These are phyloP conservation scores for Drosophila merina DNA, from an alignment of 2,888 invertebrate genomes.

Conservation along the genomic window DNA sequence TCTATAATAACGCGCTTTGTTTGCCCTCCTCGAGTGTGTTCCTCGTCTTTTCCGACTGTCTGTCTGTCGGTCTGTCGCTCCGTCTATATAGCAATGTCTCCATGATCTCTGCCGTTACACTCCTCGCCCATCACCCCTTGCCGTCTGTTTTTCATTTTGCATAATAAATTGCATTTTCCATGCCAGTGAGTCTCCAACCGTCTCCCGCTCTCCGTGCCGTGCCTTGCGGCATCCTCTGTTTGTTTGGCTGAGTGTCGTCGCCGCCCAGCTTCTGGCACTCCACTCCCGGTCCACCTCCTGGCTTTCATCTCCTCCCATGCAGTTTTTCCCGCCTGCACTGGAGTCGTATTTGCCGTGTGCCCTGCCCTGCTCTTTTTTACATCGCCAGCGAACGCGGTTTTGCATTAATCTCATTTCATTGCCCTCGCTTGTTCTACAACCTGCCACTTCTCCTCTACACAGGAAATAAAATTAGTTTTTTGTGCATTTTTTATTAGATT, in stretches of 20 bases:
- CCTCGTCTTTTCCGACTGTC: constrained; percentile 2
- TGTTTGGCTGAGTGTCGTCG: constrained; percentile 46
- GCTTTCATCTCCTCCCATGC: constrained; percentile 8
- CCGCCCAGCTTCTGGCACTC: constrained; percentile 15
- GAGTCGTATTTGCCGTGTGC: constrained; percentile 64
- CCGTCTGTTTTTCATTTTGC: constrained; percentile 73
- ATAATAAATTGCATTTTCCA: constrained; percentile 82
- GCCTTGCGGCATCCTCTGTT: constrained; percentile 19
- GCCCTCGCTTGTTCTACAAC: constrained; percentile 54
- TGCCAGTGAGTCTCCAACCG: constrained; percentile 59
- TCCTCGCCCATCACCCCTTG: neutral
- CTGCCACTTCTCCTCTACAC: constrained; percentile 17
- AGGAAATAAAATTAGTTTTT: constrained; percentile 3
- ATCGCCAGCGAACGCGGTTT: constrained; percentile 64
- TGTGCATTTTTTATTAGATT: constrained; percentile 2
- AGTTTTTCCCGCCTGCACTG: constrained; percentile 23
- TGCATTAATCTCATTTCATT: constrained; percentile 80
- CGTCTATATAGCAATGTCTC: constrained; percentile 46
- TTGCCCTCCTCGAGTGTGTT: constrained; percentile 34
- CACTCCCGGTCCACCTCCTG: neutral
- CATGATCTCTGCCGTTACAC: constrained; percentile 57
- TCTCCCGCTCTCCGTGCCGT: constrained; percentile 7
- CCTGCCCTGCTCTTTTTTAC: constrained; percentile 51
- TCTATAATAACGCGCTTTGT: constrained; percentile 73
- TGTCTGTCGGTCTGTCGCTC: constrained; percentile 14